phyloP scores from a whole-genome alignment of 2,888 invertebrate genomes.

The Diarsia rubi region DNA sequence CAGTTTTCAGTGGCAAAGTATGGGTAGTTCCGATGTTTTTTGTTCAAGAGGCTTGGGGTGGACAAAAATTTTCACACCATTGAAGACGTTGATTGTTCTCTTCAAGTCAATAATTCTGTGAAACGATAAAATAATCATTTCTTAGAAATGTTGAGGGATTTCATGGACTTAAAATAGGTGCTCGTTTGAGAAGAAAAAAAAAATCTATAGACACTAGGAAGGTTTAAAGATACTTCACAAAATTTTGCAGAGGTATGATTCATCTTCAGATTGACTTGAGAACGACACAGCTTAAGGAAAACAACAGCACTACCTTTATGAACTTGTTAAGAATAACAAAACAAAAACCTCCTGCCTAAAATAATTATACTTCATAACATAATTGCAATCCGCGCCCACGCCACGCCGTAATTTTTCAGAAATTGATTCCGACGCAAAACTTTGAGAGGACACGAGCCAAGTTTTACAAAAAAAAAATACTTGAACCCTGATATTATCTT shows the following conservation, averaged over 20 bases:
- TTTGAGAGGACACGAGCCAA: constrained; percentile 63
- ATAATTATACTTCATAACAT: constrained; percentile 55
- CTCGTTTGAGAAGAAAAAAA: constrained; percentile 13
- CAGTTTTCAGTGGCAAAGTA: constrained; percentile 19
- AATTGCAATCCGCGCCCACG: constrained; percentile 55
- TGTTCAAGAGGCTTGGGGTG: constrained; percentile 55
- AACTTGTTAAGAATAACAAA: constrained; percentile 40
- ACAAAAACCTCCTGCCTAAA: constrained; percentile 31
- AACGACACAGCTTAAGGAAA: constrained; percentile 26
- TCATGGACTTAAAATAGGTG: constrained; percentile 18
- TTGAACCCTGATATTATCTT: constrained; percentile 69
- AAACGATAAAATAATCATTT: constrained; percentile 57
- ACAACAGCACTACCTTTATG: constrained; percentile 22
- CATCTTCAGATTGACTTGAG: background rate
- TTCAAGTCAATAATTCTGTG: constrained; percentile 72
- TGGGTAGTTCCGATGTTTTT: constrained; percentile 38
- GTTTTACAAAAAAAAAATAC: constrained; percentile 50
- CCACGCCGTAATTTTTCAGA: constrained; percentile 58
- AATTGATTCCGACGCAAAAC: constrained; percentile 59
- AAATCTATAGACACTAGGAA: background rate
- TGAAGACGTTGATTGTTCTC: constrained; percentile 78
- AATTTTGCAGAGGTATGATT: constrained; percentile 1
- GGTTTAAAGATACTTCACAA: background rate
- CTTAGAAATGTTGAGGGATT: constrained; percentile 42
- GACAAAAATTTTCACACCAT: constrained; percentile 79